phyloP scores from a whole-genome alignment of 2,888 invertebrate species.

The Cerastis rubricosa region DNA sequence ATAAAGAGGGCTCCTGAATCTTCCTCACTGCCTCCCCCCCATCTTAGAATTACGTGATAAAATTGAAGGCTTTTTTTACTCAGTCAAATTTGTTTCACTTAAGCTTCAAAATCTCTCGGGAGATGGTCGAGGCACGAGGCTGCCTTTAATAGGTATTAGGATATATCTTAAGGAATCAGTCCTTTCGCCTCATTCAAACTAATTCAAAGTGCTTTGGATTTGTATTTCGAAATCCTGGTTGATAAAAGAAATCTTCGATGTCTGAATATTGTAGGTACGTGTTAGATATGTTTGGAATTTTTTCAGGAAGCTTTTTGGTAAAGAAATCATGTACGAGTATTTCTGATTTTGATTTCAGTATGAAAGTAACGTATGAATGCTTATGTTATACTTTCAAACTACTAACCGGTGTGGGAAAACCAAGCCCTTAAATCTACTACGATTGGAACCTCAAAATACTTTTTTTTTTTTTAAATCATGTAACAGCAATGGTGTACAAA shows the following conservation, averaged over 20 bases:
- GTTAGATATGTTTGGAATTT: not conserved
- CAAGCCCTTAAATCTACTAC: too few species aligned
- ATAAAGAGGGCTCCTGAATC: constrained; percentile 53
- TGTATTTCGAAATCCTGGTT: constrained; percentile 63
- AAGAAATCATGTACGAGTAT: not conserved
- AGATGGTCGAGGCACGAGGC: constrained; percentile 67
- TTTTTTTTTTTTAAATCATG: too few species aligned
- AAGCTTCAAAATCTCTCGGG: constrained; percentile 75
- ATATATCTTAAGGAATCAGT: constrained; percentile 71
- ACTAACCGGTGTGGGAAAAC: too few species aligned
- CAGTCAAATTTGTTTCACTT: constrained; percentile 80
- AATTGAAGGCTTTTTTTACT: constrained; percentile 80
- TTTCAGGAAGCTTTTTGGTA: not conserved
- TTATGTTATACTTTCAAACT: too few species aligned
- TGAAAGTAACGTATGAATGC: too few species aligned
- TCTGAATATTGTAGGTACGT: constrained; percentile 14
- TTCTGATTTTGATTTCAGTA: not conserved
- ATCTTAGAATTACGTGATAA: constrained; percentile 81
- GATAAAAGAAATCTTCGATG: constrained; percentile 26
- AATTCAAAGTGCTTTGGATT: constrained; percentile 68
- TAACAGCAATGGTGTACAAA: too few species aligned
- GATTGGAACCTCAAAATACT: too few species aligned
- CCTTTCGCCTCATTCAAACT: constrained; percentile 65
- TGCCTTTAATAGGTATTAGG: constrained; percentile 72
- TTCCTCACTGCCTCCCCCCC: constrained; percentile 61